phyloP scores from a whole-genome alignment of 2,888 invertebrate genomes.

The Spilosoma lubricipeda region DNA sequence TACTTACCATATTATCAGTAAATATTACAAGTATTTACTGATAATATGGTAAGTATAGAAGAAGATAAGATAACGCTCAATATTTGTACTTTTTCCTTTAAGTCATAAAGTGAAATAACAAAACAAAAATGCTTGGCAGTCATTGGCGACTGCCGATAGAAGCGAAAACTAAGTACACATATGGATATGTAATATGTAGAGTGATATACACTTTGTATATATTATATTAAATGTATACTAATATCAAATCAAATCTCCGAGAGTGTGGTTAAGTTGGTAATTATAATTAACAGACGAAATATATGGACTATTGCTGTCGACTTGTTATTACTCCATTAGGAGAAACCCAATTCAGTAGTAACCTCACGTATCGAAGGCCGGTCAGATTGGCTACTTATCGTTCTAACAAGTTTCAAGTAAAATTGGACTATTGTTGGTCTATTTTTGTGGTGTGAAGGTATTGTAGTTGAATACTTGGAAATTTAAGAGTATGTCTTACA shows the following conservation, averaged over 20 bases:
- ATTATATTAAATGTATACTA: too few relatives aligned
- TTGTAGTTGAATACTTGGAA: too few relatives aligned
- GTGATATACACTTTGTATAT: too few relatives aligned
- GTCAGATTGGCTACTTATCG: not conserved
- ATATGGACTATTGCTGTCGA: conserved; percentile 9
- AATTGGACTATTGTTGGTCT: not conserved
- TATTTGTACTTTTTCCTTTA: not conserved
- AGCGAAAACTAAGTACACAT: too few relatives aligned
- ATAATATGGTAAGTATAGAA: too few relatives aligned
- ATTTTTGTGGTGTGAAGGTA: not conserved
- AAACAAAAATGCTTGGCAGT: too few relatives aligned
- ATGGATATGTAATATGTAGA: too few relatives aligned
- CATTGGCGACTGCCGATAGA: too few relatives aligned
- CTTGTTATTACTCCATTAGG: conserved; percentile 28
- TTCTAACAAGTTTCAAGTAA: not conserved
- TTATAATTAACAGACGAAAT: conserved; percentile 26
- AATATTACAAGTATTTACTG: too few relatives aligned
- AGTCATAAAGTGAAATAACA: not conserved
- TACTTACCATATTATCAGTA: too few relatives aligned
- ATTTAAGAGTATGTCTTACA: too few relatives aligned
- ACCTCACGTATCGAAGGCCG: conserved; percentile 27
- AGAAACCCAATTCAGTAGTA: conserved; percentile 23
- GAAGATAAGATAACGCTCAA: not conserved
- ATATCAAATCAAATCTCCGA: not conserved
- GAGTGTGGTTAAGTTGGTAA: conserved; percentile 20